A percentile compares a stretch with the other conserved stretches of the same genome.
Evolutionary conservation across 2,888 invertebrate genomes (phyloP).

Genomic region (Torymus auratus): DNA sequence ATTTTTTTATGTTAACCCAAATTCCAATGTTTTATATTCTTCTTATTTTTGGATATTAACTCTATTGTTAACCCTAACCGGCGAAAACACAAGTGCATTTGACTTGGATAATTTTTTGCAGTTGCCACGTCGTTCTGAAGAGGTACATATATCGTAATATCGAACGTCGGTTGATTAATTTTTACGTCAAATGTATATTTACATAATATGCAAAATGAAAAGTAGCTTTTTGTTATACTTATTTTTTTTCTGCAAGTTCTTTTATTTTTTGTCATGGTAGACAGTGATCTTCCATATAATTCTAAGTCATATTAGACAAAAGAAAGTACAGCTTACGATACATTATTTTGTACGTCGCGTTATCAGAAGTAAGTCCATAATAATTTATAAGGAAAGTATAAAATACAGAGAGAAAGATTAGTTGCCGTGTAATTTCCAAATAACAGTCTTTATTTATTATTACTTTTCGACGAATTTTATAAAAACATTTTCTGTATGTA

Average conservation of each 20-base stretch:
- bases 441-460: constrained; percentile 65
- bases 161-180: constrained; percentile 6
- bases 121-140: constrained; percentile 33
- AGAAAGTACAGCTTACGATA: constrained; percentile 45
- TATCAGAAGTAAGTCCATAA: constrained; percentile 35
- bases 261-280: constrained; percentile 22
- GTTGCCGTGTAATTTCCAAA: constrained; percentile 40
- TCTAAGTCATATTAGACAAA: constrained; percentile 50
- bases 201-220: constrained; percentile 5
- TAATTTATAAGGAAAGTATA: constrained; percentile 33
- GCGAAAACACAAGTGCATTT: not conserved
- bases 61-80: not conserved
- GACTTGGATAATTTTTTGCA: not conserved
- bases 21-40: not conserved
- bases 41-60: not conserved
- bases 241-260: constrained; percentile 6
- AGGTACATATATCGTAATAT: constrained; percentile 24
- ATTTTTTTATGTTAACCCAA: constrained; percentile 13
- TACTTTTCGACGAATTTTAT: constrained; percentile 66
- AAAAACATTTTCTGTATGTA: constrained; percentile 67
- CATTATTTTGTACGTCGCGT: constrained; percentile 51
- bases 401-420: constrained; percentile 43
- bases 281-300: constrained; percentile 38
- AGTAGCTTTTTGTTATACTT: constrained; percentile 20
- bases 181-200: constrained; percentile 4